Conservation (phyloP, 1,140 invertebrate species). For the Aporrectodea caliginosa region DNA sequence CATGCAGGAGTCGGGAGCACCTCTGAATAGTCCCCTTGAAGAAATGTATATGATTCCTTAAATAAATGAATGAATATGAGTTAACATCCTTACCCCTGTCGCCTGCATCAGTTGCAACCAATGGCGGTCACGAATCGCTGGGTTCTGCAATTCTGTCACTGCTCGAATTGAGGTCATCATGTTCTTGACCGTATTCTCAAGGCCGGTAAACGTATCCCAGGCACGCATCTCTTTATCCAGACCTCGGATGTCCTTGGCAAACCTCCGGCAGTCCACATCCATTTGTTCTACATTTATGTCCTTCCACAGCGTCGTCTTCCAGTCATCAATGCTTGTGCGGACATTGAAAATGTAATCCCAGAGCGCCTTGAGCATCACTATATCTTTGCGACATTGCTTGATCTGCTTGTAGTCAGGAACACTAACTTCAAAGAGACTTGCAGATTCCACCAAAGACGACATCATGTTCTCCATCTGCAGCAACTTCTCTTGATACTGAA, state of each 20-base stretch:
- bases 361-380: slow-evolving; percentile 83
- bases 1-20: too few species aligned
- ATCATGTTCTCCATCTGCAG: not conserved
- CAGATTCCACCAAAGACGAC: slow-evolving; percentile 43
- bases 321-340: slow-evolving; percentile 84
- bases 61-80: not conserved
- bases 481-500: not conserved
- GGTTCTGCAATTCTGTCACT: slow-evolving; percentile 91
- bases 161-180: slow-evolving; percentile 61
- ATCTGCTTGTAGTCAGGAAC: slow-evolving; percentile 89
- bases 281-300: slow-evolving; percentile 96
- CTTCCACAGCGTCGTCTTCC: slow-evolving; percentile 93
- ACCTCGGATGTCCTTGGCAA: slow-evolving; percentile 59
- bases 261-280: slow-evolving; percentile 97
- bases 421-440: slow-evolving; percentile 87
- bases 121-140: slow-evolving; percentile 90
- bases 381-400: slow-evolving; percentile 86
- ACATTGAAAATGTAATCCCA: slow-evolving; percentile 94
- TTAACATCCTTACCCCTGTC: slow-evolving; percentile 71
- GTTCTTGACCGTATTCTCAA: slow-evolving; percentile 56
- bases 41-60: too few species aligned
- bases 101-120: slow-evolving; percentile 96
- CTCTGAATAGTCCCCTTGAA: too few species aligned
- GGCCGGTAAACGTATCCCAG: slow-evolving; percentile 75
- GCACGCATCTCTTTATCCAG: slow-evolving; percentile 81